Evolutionary conservation across 2,888 invertebrate genomes (phyloP).

Genomic region (Salpingus planirostris): DNA sequence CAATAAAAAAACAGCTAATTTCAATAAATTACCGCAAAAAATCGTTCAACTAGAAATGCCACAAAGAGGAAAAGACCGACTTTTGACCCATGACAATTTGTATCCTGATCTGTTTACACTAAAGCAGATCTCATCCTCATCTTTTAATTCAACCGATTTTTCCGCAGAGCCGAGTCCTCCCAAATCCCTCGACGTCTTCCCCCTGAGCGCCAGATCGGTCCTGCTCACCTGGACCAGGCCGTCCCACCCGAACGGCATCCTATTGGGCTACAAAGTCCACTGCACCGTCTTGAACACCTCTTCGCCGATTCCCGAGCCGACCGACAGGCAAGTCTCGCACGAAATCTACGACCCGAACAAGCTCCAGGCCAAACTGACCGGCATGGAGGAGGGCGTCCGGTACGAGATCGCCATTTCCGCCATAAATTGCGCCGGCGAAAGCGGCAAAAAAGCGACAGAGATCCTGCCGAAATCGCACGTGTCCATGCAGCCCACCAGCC

Average conservation of each 20-base stretch:
- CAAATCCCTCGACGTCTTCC: constrained; percentile 24
- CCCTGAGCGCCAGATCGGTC: constrained; percentile 25
- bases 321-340: constrained; percentile 13
- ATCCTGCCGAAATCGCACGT: constrained; percentile 24
- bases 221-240: constrained; percentile 31
- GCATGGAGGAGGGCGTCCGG: constrained; percentile 23
- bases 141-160: no score
- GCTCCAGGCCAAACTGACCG: constrained; percentile 29
- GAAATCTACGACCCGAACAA: constrained; percentile 24
- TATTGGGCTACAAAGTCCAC: constrained; percentile 30
- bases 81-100: no score
- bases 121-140: no score
- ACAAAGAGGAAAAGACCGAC: no score
- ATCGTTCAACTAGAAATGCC: no score
- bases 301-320: no score
- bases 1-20: no score
- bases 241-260: constrained; percentile 27
- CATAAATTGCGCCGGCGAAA: constrained; percentile 33
- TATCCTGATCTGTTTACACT: no score
- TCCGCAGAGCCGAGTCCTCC: constrained; percentile 31
- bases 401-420: constrained; percentile 28
- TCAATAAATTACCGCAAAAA: no score
- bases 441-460: constrained; percentile 16
- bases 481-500: constrained; percentile 23
- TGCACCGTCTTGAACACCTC: constrained; percentile 27